Conservation (phyloP, 1,140 invertebrate genomes). For the Bombyx mori region DNA sequence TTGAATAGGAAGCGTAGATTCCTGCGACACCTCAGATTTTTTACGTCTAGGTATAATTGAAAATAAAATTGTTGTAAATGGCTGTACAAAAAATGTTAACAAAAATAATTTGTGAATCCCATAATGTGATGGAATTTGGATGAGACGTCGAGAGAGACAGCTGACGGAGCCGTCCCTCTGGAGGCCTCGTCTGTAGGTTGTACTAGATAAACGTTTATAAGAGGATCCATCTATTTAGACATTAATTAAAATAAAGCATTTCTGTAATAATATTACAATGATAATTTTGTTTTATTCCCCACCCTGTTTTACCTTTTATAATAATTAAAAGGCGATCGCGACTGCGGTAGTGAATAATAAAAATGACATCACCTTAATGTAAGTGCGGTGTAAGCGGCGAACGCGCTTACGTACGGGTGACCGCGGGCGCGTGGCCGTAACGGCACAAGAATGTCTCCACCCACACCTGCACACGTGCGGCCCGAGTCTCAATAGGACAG, state of each 20-base stretch:
- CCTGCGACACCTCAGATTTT: slow-evolving; percentile 68
- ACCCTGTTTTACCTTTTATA: neutral
- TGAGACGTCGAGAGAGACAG: slow-evolving; percentile 48
- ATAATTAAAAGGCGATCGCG: neutral
- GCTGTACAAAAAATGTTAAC: slow-evolving; percentile 72
- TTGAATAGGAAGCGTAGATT: slow-evolving; percentile 70
- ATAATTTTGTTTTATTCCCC: slow-evolving; percentile 43
- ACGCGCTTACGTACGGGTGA: too few species aligned
- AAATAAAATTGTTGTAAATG: slow-evolving; percentile 73
- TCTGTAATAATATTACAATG: slow-evolving; percentile 72
- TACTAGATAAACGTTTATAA: slow-evolving; percentile 72
- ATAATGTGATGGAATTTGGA: slow-evolving; percentile 63
- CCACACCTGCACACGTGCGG: too few species aligned
- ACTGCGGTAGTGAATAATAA: too few species aligned
- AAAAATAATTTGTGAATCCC: slow-evolving; percentile 68
- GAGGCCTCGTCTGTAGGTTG: slow-evolving; percentile 67
- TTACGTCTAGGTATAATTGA: slow-evolving; percentile 71
- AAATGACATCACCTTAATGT: too few species aligned
- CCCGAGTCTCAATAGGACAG: too few species aligned
- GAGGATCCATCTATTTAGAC: slow-evolving; percentile 72
- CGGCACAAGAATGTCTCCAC: too few species aligned
- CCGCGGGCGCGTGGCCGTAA: too few species aligned
- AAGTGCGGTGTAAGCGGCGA: too few species aligned
- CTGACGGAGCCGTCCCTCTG: slow-evolving; percentile 38
- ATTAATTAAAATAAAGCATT: slow-evolving; percentile 73